Percentiles rank a stretch among this genome's conserved stretches.
These are phyloP conservation scores for Psylliodes chrysocephalus DNA, from an alignment of 2,888 invertebrate genomes.

Conservation along the genomic window DNA sequence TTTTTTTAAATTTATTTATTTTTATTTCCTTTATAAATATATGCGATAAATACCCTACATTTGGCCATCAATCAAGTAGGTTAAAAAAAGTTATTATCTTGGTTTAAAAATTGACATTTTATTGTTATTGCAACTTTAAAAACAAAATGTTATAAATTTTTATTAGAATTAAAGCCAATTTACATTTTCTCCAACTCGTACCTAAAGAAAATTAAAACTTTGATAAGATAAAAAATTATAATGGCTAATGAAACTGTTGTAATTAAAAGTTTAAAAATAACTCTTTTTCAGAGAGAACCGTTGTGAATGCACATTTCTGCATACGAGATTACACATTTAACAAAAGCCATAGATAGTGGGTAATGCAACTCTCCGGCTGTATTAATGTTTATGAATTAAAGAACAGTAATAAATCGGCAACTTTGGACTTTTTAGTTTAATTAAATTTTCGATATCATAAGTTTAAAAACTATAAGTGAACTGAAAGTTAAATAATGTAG, in stretches of 20 bases:
- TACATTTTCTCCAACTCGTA: too few species aligned
- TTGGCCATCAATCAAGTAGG: too few species aligned
- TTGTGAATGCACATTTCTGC: neutral
- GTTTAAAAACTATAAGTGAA: neutral
- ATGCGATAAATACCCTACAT: too few species aligned
- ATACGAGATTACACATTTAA: neutral
- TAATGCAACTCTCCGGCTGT: neutral
- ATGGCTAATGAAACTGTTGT: neutral
- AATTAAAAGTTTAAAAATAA: neutral
- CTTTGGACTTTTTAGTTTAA: constrained; percentile 4
- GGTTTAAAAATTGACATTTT: too few species aligned
- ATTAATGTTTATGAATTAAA: constrained; percentile 3
- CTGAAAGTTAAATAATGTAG: too few species aligned
- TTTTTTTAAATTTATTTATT: too few species aligned
- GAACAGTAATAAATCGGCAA: constrained; percentile 7
- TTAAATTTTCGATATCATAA: constrained; percentile 3
- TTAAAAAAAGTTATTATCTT: too few species aligned
- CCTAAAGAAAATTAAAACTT: too few species aligned
- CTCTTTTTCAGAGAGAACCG: neutral
- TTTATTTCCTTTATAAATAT: too few species aligned
- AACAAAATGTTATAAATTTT: too few species aligned
- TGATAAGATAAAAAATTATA: neutral
- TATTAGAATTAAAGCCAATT: too few species aligned
- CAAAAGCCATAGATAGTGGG: neutral
- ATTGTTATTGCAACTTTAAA: too few species aligned